Base-by-base conservation (phyloP, 2,113 vertebrate species). In the Erythrolamprus reginae region DNA sequence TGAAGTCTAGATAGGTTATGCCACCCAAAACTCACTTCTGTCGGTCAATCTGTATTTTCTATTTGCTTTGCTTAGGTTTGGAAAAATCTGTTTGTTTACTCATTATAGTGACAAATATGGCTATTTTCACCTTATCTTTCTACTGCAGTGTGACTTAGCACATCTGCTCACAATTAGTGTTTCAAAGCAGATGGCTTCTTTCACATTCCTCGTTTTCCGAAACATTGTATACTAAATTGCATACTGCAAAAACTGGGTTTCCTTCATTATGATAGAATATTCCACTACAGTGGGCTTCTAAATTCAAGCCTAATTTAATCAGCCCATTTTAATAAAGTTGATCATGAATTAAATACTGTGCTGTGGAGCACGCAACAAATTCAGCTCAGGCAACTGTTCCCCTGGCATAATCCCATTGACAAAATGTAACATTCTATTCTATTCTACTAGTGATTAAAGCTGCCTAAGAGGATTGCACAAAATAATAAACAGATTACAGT, bases 81-180 rank as follows among this genome's bases (percentile, higher is more conserved):
- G 47, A 42, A 93, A 90, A 88, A 4, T 65, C 7, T 1, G 12
- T 92, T 92, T 91, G 50, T 19, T 91, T 91, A 87, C 85, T 87
- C 45, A 48, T 85, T 92, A 15, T 45, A 45, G 52, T 92, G 8
- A 92, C 23, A 93, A 88, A 89, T 92, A 58, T 82, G 82, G 19
- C 90, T 92, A 8, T 55, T 77, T 83, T 9, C 24, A 88, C 5
- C 28, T 92, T 93, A 93, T 91, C 88, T 93, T 94, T 61, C 17
- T 61, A 58, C 82, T 93, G 19, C 56, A 90, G 65, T 82, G 55
- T 87, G 13, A 90, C 82, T 92, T 95, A n/a, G 45, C 65, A 47
- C 15, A 83, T 86, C 58, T 89, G 26, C 38, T 92, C 50, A 50
- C 88, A 94, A 89, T 92, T 91, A 93, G 86, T 91, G 93, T 86